phyloP scores from a whole-genome alignment of 2,113 vertebrate species.

The Pelobates fuscus region DNA sequence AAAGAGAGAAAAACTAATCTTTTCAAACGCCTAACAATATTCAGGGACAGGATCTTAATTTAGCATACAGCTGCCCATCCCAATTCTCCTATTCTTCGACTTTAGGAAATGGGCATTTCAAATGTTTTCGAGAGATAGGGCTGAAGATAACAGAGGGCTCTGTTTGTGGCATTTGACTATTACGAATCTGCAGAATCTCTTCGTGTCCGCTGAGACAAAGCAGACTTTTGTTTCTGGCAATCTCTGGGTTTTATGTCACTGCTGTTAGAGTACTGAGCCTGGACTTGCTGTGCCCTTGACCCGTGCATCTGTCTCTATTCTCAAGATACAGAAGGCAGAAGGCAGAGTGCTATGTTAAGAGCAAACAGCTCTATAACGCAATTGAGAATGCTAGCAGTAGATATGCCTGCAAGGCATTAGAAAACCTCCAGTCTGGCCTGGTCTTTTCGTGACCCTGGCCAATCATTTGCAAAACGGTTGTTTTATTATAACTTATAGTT shows the following conservation, averaged over 20 bases:
- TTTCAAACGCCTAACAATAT: slow-evolving; percentile 17
- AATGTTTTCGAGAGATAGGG: rapidly evolving
- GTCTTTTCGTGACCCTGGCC: not conserved
- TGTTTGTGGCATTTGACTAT: not conserved
- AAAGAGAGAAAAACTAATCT: slow-evolving; percentile 1
- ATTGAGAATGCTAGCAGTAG: not conserved
- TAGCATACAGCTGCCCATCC: slow-evolving; percentile 5
- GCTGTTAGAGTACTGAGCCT: slow-evolving; percentile 15
- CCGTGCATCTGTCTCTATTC: slow-evolving; percentile 61
- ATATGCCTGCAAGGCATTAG: slow-evolving; percentile 13
- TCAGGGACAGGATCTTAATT: not conserved
- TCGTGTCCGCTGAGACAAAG: slow-evolving; percentile 46
- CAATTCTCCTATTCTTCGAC: not conserved
- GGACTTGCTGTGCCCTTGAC: slow-evolving; percentile 43
- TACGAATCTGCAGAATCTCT: not conserved
- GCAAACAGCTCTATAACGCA: slow-evolving; percentile 49
- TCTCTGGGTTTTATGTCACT: not conserved
- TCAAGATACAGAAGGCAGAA: slow-evolving; percentile 49
- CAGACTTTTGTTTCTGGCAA: slow-evolving; percentile 50
- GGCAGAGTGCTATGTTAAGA: slow-evolving; percentile 48
- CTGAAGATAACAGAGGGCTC: not conserved
- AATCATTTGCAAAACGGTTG: not conserved
- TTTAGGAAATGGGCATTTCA: not conserved
- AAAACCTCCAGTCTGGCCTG: not conserved
- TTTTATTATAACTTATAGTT: not conserved